phyloP scores from a whole-genome alignment of 2,113 vertebrate species.

The Brachionichthys hirsutus region DNA sequence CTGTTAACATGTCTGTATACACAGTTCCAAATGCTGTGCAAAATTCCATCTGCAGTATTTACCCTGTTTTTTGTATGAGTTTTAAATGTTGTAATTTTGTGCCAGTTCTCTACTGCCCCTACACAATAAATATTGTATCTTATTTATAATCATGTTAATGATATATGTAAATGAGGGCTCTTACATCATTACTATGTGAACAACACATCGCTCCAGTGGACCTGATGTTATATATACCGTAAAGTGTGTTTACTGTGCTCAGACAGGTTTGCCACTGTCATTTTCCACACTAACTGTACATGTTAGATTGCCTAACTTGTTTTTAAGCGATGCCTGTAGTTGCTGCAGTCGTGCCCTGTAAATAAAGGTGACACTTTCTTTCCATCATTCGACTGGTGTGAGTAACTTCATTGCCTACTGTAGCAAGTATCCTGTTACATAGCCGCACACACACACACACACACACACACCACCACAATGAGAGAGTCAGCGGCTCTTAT shows the following conservation, averaged over 20 bases:
- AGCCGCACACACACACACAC: slow-evolving; percentile 39
- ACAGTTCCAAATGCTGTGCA: too few relatives aligned
- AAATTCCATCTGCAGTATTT: too few relatives aligned
- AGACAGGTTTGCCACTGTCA: slow-evolving; percentile 27
- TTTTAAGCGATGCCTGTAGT: slow-evolving; percentile 49
- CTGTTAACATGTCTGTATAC: too few relatives aligned
- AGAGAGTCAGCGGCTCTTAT: slow-evolving; percentile 71
- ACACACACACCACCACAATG: slow-evolving; percentile 63
- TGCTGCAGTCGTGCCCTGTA: slow-evolving; percentile 47
- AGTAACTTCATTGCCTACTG: slow-evolving; percentile 55
- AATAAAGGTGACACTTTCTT: slow-evolving; percentile 65
- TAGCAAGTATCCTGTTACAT: slow-evolving; percentile 52
- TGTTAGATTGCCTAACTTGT: slow-evolving; percentile 52
- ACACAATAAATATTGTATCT: too few relatives aligned
- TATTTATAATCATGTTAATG: too few relatives aligned
- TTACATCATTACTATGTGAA: too few relatives aligned
- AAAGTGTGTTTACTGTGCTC: slow-evolving; percentile 46
- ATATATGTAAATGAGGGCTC: too few relatives aligned
- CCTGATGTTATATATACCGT: not conserved
- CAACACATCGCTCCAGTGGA: too few relatives aligned
- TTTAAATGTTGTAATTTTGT: too few relatives aligned
- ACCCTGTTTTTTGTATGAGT: too few relatives aligned
- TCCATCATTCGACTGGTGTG: slow-evolving; percentile 47
- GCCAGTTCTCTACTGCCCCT: too few relatives aligned
- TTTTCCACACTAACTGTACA: slow-evolving; percentile 19